Conservation (phyloP, 2,797 vertebrate genomes). For the Echiichthys vipera region DNA sequence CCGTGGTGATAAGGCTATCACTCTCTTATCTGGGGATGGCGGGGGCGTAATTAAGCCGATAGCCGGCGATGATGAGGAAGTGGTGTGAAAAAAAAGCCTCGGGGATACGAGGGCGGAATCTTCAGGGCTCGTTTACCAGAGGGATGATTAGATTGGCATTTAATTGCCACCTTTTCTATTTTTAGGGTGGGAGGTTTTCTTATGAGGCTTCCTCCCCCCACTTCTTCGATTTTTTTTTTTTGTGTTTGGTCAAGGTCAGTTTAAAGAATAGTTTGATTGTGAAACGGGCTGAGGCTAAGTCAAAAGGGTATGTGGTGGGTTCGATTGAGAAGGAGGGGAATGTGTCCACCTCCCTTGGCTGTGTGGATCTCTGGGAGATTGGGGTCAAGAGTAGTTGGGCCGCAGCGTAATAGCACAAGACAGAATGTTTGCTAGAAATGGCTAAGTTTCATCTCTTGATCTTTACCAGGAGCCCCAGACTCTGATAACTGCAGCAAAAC, state of each 20-base stretch:
- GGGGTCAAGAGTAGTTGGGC: conserved; percentile 76
- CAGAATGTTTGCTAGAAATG: conserved; percentile 53
- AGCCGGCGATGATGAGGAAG: conserved; percentile 80
- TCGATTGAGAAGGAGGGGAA: conserved; percentile 26
- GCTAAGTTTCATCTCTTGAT: conserved; percentile 59
- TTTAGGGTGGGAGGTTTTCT: conserved; percentile 71
- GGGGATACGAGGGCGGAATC: conserved; percentile 76
- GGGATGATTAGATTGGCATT: conserved; percentile 80
- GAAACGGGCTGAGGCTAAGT: conserved; percentile 49
- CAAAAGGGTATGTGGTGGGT: conserved; percentile 42
- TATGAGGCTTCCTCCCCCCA: conserved; percentile 35
- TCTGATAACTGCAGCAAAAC: conserved; percentile 56
- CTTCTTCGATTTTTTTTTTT: conserved; percentile 20
- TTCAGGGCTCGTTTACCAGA: conserved; percentile 80
- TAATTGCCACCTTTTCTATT: conserved; percentile 84
- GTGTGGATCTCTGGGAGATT: conserved; percentile 69
- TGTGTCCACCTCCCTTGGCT: conserved; percentile 17
- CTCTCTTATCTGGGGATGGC: conserved; percentile 79
- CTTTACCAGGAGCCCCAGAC: conserved; percentile 57
- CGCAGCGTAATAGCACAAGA: conserved; percentile 51
- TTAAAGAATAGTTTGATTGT: conserved; percentile 61
- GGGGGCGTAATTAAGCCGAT: conserved; percentile 83
- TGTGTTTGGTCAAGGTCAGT: conserved; percentile 71
- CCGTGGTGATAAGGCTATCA: conserved; percentile 82
- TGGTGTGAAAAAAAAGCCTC: conserved; percentile 66